phyloP scores from a whole-genome alignment of 2,797 vertebrate species.

The Neostethus bicornis region DNA sequence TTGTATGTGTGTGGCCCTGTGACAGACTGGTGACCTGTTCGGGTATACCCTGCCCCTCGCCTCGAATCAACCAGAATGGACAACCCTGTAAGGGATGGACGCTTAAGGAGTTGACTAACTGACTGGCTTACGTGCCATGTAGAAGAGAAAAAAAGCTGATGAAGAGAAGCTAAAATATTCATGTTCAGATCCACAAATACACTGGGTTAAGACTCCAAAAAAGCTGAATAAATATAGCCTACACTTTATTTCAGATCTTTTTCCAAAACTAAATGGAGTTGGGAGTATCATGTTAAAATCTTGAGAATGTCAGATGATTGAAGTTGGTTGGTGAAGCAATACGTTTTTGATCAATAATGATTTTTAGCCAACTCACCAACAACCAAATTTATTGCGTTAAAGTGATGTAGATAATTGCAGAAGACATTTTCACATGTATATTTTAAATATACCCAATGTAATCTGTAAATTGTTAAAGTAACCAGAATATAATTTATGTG shows the following conservation, averaged over 20 bases:
- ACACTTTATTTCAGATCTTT: constrained; percentile 46
- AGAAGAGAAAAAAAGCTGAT: constrained; percentile 30
- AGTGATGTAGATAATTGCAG: too few species aligned
- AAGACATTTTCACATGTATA: not conserved
- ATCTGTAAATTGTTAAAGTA: constrained; percentile 11
- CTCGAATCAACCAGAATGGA: too few species aligned
- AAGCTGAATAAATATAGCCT: constrained; percentile 24
- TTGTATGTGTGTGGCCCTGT: too few species aligned
- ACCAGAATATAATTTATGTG: constrained; percentile 22
- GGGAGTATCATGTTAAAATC: constrained; percentile 58
- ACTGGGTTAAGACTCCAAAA: constrained; percentile 23
- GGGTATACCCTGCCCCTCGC: too few species aligned
- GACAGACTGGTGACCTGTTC: too few species aligned
- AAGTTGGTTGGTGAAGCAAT: constrained; percentile 23
- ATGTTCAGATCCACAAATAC: constrained; percentile 56
- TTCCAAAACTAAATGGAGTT: constrained; percentile 63
- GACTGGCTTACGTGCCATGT: too few species aligned
- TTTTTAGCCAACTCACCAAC: not conserved
- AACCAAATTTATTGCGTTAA: not conserved
- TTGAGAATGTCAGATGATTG: constrained; percentile 27
- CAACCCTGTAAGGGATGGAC: too few species aligned
- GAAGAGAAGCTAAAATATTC: constrained; percentile 49
- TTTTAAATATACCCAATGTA: too few species aligned
- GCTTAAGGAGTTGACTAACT: too few species aligned
- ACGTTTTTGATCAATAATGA: not conserved